Percentiles rank a stretch among this genome's conserved stretches.
phyloP scores from a whole-genome alignment of 1,140 invertebrate species.

The Patella vulgata region DNA sequence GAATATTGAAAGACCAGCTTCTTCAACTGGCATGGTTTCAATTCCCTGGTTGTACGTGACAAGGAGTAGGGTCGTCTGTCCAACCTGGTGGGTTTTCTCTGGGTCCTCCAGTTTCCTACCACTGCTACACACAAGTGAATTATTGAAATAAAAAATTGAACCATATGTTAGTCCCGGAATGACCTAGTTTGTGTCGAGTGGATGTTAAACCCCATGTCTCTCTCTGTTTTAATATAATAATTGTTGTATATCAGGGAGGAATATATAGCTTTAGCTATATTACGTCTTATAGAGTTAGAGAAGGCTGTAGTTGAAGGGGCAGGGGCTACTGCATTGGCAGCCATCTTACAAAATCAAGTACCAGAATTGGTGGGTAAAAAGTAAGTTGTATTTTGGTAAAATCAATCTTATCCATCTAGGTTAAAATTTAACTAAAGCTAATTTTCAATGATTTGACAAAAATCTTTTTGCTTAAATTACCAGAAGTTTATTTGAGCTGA shows the following conservation, averaged over 20 bases:
- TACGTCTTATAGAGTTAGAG: conserved; percentile 86
- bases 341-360: conserved; percentile 83
- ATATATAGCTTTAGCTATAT: conserved; percentile 85
- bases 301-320: conserved; percentile 94
- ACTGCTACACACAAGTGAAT: too few relatives aligned
- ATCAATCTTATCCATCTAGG: too few relatives aligned
- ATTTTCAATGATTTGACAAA: conserved; percentile 8
- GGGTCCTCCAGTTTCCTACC: too few relatives aligned
- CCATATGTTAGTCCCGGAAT: too few relatives aligned
- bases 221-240: neutral
- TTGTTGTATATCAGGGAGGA: conserved; percentile 64
- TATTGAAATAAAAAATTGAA: neutral
- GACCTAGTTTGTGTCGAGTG: too few relatives aligned
- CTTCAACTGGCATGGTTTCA: too few relatives aligned
- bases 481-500: neutral
- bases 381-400: conserved; percentile 67
- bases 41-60: too few relatives aligned
- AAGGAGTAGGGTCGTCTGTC: too few relatives aligned
- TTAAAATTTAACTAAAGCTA: neutral
- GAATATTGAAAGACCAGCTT: too few relatives aligned
- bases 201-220: too few relatives aligned
- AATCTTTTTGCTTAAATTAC: neutral
- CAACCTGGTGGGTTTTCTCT: too few relatives aligned
- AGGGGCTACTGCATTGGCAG: conserved; percentile 87
- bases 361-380: conserved; percentile 87